These are phyloP conservation scores for Alviniconcha strummeri DNA, from an alignment of 2,888 invertebrate species.

Conservation along the genomic window DNA sequence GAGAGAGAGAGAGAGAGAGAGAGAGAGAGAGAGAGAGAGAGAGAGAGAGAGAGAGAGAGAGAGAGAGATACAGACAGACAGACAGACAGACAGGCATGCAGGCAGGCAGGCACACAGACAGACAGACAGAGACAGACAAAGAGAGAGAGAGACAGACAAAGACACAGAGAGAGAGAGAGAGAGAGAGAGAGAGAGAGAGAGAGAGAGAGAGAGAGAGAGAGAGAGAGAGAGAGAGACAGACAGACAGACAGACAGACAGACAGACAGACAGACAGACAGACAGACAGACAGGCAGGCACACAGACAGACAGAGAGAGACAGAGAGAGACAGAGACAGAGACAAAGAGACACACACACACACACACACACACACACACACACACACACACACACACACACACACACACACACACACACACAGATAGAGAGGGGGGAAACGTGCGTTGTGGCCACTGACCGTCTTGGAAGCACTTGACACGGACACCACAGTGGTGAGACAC, in stretches of 20 bases:
- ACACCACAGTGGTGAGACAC: conserved; percentile 56
- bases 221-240: too few relatives aligned
- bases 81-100: not conserved
- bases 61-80: too few relatives aligned
- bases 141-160: not conserved
- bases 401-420: not conserved
- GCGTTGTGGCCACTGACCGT: conserved; percentile 50
- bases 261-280: not conserved
- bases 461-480: conserved; percentile 55
- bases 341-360: not conserved
- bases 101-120: not conserved
- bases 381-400: not conserved
- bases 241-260: not conserved
- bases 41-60: too few relatives aligned
- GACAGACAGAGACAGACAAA: too few relatives aligned
- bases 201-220: too few relatives aligned
- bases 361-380: not conserved
- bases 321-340: not conserved
- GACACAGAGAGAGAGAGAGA: too few relatives aligned
- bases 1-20: too few relatives aligned
- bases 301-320: not conserved
- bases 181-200: too few relatives aligned
- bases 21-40: too few relatives aligned
- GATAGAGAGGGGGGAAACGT: not conserved
- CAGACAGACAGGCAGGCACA: too few relatives aligned